phyloP scores from a whole-genome alignment of 2,113 vertebrate genomes.

The Pseudorectes ferrugineus region DNA sequence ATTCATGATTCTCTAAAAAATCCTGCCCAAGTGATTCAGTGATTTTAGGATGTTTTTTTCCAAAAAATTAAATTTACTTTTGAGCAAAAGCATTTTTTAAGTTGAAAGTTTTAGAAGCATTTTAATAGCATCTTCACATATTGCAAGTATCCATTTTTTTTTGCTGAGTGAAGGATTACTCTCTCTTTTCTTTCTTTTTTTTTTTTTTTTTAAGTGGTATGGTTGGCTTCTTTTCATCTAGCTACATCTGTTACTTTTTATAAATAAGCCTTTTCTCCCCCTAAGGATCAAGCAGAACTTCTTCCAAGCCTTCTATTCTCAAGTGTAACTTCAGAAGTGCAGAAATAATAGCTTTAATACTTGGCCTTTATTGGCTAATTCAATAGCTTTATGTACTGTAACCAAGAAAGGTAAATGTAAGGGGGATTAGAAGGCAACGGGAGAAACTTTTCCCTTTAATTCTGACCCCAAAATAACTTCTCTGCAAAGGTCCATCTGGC shows the following conservation, averaged over 20 bases:
- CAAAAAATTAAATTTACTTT: neutral
- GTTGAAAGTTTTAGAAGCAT: neutral
- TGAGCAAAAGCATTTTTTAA: neutral
- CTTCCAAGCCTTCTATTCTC: slow-evolving; percentile 42
- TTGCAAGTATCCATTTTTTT: neutral
- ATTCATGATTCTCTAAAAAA: neutral
- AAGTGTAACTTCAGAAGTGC: slow-evolving; percentile 33
- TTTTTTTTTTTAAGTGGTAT: neutral
- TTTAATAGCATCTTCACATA: neutral
- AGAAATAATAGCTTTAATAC: slow-evolving; percentile 55
- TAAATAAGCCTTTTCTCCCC: slow-evolving; percentile 20
- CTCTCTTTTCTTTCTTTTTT: neutral
- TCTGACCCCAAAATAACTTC: neutral
- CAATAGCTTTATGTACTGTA: slow-evolving; percentile 30
- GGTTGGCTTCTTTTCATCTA: slow-evolving; percentile 42
- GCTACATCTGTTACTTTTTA: slow-evolving; percentile 41
- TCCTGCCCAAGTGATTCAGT: neutral
- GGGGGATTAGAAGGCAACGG: slow-evolving; percentile 1
- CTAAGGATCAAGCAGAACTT: slow-evolving; percentile 33
- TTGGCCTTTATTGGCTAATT: slow-evolving; percentile 51
- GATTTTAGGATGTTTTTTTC: neutral
- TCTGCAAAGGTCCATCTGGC: neutral
- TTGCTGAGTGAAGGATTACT: neutral
- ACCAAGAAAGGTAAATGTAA: slow-evolving; percentile 35
- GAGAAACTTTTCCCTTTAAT: neutral